Evolutionary conservation across 2,797 vertebrate species (phyloP), one percentile per base, ranked within the genome.

Genomic region (Tapera naevia): DNA sequence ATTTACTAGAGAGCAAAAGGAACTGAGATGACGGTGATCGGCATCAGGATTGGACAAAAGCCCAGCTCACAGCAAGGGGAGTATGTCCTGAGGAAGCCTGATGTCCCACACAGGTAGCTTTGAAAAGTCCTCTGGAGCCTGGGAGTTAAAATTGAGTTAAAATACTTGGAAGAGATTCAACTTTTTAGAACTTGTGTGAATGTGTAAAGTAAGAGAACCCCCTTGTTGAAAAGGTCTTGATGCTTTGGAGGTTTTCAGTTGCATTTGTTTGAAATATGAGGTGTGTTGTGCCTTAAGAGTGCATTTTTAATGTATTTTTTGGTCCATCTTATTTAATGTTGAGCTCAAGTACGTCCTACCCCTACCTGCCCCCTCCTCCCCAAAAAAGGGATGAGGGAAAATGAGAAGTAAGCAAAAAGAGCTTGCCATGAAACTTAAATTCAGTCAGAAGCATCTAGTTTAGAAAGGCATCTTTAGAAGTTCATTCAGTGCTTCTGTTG

Each of bases 401-500:
- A 17, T 7, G 8, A 66, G 24, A 91, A 88, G n/a, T 60, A 60
- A 89, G 67, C 33, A 70, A 74, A 74, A 89, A 50, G 23, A 65
- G 6, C 23, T 92, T 89, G 43, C 62, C 54, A 32, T 58, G 81
- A 85, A 92, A 70, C 46, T 21, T 85, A 53, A 91, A 91, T 74
- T 84, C 67, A 78, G 54, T 50, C 67, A 46, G 32, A 92, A 91
- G 56, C 35, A 67, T 60, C 33, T 37, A 51, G 79, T 85, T 72
- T 83, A 72, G 74, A 90, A 86, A 72, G 39, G 22, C 56, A 56
- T 92, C 58, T 91, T 90, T 72, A 79, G 87, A 84, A 93, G 66
- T 78, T 93, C 14, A 5, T 90, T 90, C 73, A 88, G 51, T 71
- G 51, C 53, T 86, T 95, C 82, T 90, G 70, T 88, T 72, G 33